phyloP scores from a whole-genome alignment of 2,797 vertebrate species.

The Pangasius larnaudii region DNA sequence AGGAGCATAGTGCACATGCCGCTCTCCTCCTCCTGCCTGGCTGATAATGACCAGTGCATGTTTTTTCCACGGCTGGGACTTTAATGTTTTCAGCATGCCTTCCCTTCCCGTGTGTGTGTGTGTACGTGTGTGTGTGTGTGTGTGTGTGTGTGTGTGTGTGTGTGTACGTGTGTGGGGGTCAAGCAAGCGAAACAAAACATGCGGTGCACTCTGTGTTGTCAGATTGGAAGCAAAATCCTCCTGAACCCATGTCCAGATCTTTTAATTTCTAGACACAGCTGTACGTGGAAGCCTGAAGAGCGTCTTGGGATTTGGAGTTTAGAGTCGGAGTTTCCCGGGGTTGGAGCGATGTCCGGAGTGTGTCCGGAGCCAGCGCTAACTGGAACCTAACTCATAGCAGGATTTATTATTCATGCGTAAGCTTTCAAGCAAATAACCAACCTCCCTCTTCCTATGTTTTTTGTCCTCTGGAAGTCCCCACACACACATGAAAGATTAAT shows the following conservation, averaged over 20 bases:
- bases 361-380: background rate
- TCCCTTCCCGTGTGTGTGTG: background rate
- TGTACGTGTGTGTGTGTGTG: background rate
- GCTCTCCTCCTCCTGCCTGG: constrained; percentile 12
- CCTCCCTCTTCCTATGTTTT: constrained; percentile 45
- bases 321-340: background rate
- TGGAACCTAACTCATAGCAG: constrained; percentile 9
- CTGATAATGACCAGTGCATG: constrained; percentile 12
- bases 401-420: constrained; percentile 72
- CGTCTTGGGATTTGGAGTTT: background rate
- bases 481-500: constrained; percentile 67
- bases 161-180: too few species aligned
- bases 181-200: background rate
- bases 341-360: background rate
- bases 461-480: constrained; percentile 54
- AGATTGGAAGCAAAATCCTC: background rate
- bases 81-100: background rate
- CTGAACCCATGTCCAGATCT: background rate
- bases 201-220: background rate
- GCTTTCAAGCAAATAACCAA: constrained; percentile 67
- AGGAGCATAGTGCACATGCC: constrained; percentile 46
- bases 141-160: background rate
- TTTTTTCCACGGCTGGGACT: constrained; percentile 22
- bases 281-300: background rate
- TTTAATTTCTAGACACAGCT: background rate